These are phyloP conservation scores for Pangasius larnaudii DNA, from an alignment of 2,797 vertebrate species.

Conservation along the genomic window DNA sequence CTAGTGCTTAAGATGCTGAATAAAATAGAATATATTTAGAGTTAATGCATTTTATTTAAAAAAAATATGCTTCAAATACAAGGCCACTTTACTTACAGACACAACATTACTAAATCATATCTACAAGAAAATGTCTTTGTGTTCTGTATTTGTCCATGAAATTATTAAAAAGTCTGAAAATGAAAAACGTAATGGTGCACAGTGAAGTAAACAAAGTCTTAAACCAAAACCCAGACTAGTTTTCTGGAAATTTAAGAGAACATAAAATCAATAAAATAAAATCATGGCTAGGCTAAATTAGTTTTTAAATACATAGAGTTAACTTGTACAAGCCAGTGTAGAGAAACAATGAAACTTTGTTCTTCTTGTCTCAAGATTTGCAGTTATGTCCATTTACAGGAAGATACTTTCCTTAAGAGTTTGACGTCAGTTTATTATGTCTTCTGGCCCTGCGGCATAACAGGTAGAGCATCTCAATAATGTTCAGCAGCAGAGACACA, in stretches of 20 bases:
- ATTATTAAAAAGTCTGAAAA: not conserved
- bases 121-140: not conserved
- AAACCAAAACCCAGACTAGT: not conserved
- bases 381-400: not conserved
- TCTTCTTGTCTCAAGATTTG: conserved; percentile 16
- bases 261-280: not conserved
- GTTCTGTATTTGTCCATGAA: not conserved
- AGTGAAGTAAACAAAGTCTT: not conserved
- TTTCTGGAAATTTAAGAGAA: not conserved
- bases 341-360: not conserved
- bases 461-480: conserved; percentile 91
- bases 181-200: not conserved
- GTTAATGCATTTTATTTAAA: not conserved
- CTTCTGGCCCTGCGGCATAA: conserved; percentile 78
- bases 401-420: conserved; percentile 16
- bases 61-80: not conserved
- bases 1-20: not conserved
- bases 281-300: not conserved
- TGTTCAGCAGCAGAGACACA: conserved; percentile 88
- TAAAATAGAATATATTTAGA: not conserved
- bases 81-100: not conserved
- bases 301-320: not conserved
- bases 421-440: not conserved
- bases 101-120: not conserved
- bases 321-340: not conserved